Percentiles rank a stretch among this genome's conserved stretches.
These are phyloP conservation scores for Eidolon dupreanum DNA, from an alignment of 2,797 vertebrate species.

Conservation along the genomic window DNA sequence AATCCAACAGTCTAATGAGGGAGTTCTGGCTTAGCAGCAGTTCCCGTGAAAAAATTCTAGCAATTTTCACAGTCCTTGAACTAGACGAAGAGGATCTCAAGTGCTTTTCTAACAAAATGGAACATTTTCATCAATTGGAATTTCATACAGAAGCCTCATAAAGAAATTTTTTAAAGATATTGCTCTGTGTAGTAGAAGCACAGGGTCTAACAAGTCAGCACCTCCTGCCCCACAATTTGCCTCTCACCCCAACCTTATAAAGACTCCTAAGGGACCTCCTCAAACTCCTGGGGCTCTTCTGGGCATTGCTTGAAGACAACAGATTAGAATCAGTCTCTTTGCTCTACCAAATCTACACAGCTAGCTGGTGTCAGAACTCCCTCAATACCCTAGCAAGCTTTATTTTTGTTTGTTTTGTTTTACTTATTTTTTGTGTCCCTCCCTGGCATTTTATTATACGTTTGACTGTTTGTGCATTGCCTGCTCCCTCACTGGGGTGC, in stretches of 20 bases:
- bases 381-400: neutral
- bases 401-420: neutral
- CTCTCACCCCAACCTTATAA: neutral
- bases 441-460: neutral
- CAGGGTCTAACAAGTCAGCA: neutral
- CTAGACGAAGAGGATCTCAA: neutral
- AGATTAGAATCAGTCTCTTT: neutral
- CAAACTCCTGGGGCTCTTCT: neutral
- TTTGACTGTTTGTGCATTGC: neutral
- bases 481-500: neutral
- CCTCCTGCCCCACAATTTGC: neutral
- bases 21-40: neutral
- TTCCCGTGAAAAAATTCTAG: neutral
- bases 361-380: neutral
- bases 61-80: neutral
- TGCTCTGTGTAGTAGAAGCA: neutral
- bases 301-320: neutral
- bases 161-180: neutral
- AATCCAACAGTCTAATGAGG: rapidly evolving
- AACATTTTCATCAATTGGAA: neutral
- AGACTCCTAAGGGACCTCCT: neutral
- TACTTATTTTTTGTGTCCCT: neutral
- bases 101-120: neutral
- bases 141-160: neutral
- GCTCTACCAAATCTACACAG: neutral